Conservation (phyloP, 2,888 invertebrate genomes). For the Encarsia formosa region DNA sequence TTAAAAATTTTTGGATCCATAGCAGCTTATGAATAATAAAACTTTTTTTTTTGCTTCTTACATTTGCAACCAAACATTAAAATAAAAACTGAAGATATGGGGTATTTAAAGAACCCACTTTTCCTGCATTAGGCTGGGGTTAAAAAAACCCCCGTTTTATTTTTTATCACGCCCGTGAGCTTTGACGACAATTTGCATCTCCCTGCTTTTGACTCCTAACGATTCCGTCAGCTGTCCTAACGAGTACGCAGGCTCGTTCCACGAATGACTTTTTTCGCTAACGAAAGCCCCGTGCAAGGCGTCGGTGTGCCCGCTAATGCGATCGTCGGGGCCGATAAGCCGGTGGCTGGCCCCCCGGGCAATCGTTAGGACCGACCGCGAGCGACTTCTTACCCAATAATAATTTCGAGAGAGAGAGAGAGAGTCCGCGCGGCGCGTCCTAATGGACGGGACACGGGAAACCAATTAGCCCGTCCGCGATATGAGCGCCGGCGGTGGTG, state of each 20-base stretch:
- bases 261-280: constrained; percentile 46
- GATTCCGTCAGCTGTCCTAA: constrained; percentile 28
- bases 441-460: constrained; percentile 47
- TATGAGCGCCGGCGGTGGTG: constrained; percentile 20
- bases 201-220: no score
- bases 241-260: constrained; percentile 25
- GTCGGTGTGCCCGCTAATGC: constrained; percentile 47
- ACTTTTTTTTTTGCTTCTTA: no score
- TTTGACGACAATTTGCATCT: no score
- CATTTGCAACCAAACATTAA: no score
- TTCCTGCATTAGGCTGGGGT: no score
- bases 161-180: no score
- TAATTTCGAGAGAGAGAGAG: neutral
- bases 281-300: constrained; percentile 41
- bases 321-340: constrained; percentile 47
- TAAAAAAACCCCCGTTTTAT: no score
- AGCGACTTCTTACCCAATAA: constrained; percentile 7
- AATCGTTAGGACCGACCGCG: constrained; percentile 43
- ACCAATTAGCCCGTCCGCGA: constrained; percentile 43
- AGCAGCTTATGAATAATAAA: no score
- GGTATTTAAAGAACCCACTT: no score
- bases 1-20: no score
- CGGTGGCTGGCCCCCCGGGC: constrained; percentile 36
- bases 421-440: constrained; percentile 28
- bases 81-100: no score